phyloP scores from a whole-genome alignment of 1,140 invertebrate species.

The Pseudomyrmex gracilis region DNA sequence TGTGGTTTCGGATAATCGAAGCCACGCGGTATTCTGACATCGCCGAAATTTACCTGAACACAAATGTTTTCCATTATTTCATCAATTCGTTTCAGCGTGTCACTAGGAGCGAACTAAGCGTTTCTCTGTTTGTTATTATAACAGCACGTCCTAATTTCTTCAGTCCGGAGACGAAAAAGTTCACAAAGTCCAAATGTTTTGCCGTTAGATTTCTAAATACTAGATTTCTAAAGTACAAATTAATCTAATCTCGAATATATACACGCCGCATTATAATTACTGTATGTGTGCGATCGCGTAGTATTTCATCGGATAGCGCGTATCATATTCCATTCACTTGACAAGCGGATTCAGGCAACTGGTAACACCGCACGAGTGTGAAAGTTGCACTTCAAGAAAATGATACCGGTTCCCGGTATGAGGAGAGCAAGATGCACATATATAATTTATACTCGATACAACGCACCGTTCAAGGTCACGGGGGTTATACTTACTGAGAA shows the following conservation, averaged over 20 bases:
- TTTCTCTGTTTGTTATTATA: too few relatives aligned
- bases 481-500: conserved; percentile 91
- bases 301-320: background rate
- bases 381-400: conserved; percentile 71
- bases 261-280: background rate
- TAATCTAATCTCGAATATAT: background rate
- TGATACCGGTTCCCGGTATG: conserved; percentile 66
- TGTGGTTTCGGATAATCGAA: conserved; percentile 94
- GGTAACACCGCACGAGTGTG: conserved; percentile 59
- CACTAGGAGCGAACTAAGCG: too few relatives aligned
- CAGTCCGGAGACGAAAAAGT: background rate
- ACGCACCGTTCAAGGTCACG: conserved; percentile 66
- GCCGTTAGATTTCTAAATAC: background rate
- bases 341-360: conserved; percentile 17
- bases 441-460: conserved; percentile 1
- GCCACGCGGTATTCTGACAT: conserved; percentile 91
- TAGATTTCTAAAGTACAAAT: background rate
- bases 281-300: background rate
- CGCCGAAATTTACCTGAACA: conserved; percentile 94
- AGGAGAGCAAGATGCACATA: conserved; percentile 15
- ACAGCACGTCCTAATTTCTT: too few relatives aligned
- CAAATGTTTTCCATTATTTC: background rate
- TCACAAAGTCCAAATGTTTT: background rate
- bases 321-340: conserved; percentile 44
- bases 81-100: too few relatives aligned